Base-by-base conservation (phyloP, 2,113 vertebrate species). In the Epinephelus fuscoguttatus region DNA sequence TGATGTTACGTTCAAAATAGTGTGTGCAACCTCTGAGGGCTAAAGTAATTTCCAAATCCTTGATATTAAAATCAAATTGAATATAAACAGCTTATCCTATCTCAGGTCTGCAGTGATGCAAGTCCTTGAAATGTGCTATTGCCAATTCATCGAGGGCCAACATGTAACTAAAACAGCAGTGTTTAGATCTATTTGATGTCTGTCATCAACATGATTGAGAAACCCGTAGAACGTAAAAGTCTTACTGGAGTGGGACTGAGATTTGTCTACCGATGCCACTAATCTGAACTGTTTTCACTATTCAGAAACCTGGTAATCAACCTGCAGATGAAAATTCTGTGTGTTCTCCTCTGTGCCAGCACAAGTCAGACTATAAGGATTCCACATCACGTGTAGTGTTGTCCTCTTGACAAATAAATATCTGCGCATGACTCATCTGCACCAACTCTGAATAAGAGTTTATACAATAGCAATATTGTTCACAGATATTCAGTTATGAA, bases 11-110 rank as follows among this genome's bases (percentile, higher is more conserved):
- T 78, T 76, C 67, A 57, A 45, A 27, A 68, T 75, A 47, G 6
- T 66, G 25, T 8, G 69, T 37, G 71, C 27, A 70, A 25, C 78
- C 62, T 88, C 69, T 66, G 21, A 77, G 63, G 61, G 42, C 49
- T 73, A 40, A 74, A 78, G 73, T 53, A 2, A 78, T 25, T 56
- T 14, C 49, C 27, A 75, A 83, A 70, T 78, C 64, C 56, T 77
- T 76, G 72, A 84, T 86, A 75, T 84, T 88, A 69, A 87, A 74
- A 88, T 88, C 77, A 86, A 78, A 88, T 86, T 69, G 56, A 81
- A 75, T 57, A 66, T 86, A 85, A 84, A 71, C 56, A 70, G 78
- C 79, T 75, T 63, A 79, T 81, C 81, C 76, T 52, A 74, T 73
- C 87, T 88, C 67, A 68, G 37, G 52, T 75, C 70, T 23, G 68